phyloP scores from a whole-genome alignment of 2,888 invertebrate genomes.

The Thysanoteuthis rhombus region DNA sequence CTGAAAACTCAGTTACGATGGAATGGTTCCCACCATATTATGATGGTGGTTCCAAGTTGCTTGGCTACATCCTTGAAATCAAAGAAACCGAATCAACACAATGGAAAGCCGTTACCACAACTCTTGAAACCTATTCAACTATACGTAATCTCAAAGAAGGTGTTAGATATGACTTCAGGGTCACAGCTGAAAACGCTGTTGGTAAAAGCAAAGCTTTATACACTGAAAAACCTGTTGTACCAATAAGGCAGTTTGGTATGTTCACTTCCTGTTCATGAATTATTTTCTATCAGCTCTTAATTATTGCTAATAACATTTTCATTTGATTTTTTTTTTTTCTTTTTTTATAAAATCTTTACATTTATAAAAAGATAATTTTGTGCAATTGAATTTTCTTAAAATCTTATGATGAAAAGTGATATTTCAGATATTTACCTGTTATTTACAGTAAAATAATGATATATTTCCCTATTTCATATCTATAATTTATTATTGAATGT shows the following conservation, averaged over 20 bases:
- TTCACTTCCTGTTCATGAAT: not conserved
- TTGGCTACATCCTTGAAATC: slow-evolving; percentile 68
- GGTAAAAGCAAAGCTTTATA: slow-evolving; percentile 75
- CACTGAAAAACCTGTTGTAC: slow-evolving; percentile 70
- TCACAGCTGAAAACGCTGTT: slow-evolving; percentile 86
- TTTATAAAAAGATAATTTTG: no score
- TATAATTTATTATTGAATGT: no score
- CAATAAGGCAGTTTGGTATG: slow-evolving; percentile 59
- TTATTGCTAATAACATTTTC: no score
- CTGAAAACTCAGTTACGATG: slow-evolving; percentile 85
- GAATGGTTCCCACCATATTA: slow-evolving; percentile 63
- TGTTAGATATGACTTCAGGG: slow-evolving; percentile 89
- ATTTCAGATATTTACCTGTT: no score
- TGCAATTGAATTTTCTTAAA: no score
- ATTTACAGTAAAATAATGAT: no score
- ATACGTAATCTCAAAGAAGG: slow-evolving; percentile 79
- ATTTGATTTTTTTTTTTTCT: no score
- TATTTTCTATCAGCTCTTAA: no score
- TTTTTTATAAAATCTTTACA: no score
- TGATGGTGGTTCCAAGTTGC: slow-evolving; percentile 60
- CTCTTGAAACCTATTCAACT: slow-evolving; percentile 39
- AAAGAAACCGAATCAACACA: slow-evolving; percentile 78
- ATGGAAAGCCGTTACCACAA: slow-evolving; percentile 74
- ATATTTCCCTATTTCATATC: no score
- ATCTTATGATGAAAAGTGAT: no score